Evolutionary conservation across 2,888 invertebrate species (phyloP).

Genomic region (Drosophila pseudotalamancana): DNA sequence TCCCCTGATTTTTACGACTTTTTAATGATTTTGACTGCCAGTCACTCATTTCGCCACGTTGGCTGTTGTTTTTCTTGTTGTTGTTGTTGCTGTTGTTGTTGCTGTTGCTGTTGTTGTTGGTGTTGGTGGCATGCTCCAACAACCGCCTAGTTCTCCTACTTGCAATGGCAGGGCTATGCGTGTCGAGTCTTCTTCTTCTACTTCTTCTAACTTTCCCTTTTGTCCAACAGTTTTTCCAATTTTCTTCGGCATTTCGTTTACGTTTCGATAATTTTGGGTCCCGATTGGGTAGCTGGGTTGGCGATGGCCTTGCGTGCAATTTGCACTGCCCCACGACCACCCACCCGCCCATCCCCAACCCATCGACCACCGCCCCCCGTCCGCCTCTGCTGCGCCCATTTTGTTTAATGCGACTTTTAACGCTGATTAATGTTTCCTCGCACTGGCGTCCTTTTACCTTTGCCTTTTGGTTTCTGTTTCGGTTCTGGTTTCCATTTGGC

Average conservation of each 20-base stretch:
- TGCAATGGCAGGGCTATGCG: constrained; percentile 16
- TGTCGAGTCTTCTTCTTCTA: constrained; percentile 7
- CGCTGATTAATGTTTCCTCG: constrained; percentile 74
- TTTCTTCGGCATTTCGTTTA: constrained; percentile 73
- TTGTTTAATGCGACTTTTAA: constrained; percentile 80
- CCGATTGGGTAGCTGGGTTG: constrained; percentile 30
- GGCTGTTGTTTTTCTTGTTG: constrained; percentile 12
- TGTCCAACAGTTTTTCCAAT: constrained; percentile 60
- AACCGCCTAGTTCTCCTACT: not conserved
- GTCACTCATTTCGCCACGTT: constrained; percentile 77
- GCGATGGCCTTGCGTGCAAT: constrained; percentile 50
- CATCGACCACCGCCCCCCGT: no score
- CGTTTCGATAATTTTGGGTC: constrained; percentile 63
- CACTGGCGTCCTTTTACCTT: constrained; percentile 27
- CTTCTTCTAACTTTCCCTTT: constrained; percentile 35
- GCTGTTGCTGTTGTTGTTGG: constrained; percentile 13
- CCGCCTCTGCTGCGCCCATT: constrained; percentile 44
- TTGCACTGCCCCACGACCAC: constrained; percentile 26
- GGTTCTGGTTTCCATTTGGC: constrained; percentile 41
- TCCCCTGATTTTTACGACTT: constrained; percentile 78
- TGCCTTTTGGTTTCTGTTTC: constrained; percentile 15
- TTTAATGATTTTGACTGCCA: constrained; percentile 80
- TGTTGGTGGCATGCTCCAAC: not conserved
- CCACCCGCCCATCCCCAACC: not conserved
- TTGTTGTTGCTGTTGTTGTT: constrained; percentile 12